phyloP scores from a whole-genome alignment of 2,888 invertebrate genomes.

The Aspidapion aeneum region DNA sequence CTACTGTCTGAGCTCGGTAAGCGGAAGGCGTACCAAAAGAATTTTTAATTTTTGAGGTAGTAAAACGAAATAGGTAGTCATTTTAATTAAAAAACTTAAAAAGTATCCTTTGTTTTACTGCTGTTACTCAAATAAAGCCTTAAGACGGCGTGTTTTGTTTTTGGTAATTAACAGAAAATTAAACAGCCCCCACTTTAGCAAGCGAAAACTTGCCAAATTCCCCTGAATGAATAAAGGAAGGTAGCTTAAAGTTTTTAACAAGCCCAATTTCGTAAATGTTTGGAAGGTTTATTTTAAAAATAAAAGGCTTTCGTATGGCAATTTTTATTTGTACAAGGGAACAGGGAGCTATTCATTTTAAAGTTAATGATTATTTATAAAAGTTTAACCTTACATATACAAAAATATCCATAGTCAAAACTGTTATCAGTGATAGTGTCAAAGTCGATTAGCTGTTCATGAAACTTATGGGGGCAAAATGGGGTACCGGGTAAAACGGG shows the following conservation, averaged over 20 bases:
- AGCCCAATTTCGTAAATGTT: not conserved
- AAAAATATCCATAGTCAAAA: too few relatives aligned
- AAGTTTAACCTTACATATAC: too few relatives aligned
- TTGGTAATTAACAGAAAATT: conserved; percentile 48
- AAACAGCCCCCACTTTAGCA: conserved; percentile 32
- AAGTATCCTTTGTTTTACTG: conserved; percentile 48
- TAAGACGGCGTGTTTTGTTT: conserved; percentile 43
- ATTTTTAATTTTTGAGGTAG: conserved; percentile 47
- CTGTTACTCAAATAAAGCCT: conserved; percentile 44
- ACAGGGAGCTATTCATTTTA: too few relatives aligned
- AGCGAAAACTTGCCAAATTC: not conserved
- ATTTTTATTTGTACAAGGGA: too few relatives aligned
- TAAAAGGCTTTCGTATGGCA: too few relatives aligned
- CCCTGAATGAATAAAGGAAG: conserved; percentile 4
- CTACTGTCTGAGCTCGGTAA: too few relatives aligned
- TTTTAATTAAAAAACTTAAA: conserved; percentile 49
- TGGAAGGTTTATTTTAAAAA: too few relatives aligned
- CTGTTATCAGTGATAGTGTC: too few relatives aligned
- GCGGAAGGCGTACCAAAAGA: conserved; percentile 36
- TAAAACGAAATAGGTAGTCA: conserved; percentile 48
- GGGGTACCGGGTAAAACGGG: too few relatives aligned
- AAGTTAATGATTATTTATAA: too few relatives aligned
- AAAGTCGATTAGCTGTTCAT: too few relatives aligned
- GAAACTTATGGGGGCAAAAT: too few relatives aligned
- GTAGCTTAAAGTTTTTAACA: not conserved